A percentile compares a stretch with the other conserved stretches of the same genome.
phyloP scores from a whole-genome alignment of 2,797 vertebrate species.

The Hirundo rustica region DNA sequence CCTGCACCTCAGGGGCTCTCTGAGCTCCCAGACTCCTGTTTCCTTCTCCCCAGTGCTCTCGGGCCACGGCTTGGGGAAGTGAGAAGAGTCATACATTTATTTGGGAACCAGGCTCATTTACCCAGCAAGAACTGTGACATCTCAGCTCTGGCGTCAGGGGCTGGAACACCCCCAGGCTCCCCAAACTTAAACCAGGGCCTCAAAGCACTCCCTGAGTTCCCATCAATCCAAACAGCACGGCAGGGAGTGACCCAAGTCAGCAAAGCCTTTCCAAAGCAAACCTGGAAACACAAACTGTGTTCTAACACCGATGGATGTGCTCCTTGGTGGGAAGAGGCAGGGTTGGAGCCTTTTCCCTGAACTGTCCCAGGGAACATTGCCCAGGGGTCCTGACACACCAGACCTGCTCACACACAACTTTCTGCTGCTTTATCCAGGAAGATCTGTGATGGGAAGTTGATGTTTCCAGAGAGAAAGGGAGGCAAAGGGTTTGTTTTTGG shows the following conservation, averaged over 20 bases:
- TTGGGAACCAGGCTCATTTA: not conserved
- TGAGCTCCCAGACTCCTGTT: not conserved
- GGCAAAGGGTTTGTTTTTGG: not conserved
- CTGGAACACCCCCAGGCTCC: not conserved
- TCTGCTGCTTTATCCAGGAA: not conserved
- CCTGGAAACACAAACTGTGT: fast-evolving
- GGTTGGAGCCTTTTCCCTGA: not conserved
- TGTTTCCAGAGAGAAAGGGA: not conserved
- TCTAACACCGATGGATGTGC: fast-evolving
- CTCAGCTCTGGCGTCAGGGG: not conserved
- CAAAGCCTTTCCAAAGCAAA: not conserved
- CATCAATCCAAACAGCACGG: fast-evolving
- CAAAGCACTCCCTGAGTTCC: not conserved
- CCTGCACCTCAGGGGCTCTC: not conserved
- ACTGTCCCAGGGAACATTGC: not conserved
- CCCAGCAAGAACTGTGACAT: not conserved
- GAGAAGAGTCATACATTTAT: not conserved
- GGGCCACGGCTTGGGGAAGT: not conserved
- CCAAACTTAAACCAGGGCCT: not conserved
- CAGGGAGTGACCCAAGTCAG: not conserved
- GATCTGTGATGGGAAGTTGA: not conserved
- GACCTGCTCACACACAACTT: not conserved
- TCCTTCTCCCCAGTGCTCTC: not conserved
- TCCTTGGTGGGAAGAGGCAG: not conserved
- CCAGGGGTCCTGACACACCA: not conserved